A percentile compares a stretch with the other conserved stretches of the same genome.
Evolutionary conservation across 2,888 invertebrate genomes (phyloP).

Genomic region (Pterobdella sp.): DNA sequence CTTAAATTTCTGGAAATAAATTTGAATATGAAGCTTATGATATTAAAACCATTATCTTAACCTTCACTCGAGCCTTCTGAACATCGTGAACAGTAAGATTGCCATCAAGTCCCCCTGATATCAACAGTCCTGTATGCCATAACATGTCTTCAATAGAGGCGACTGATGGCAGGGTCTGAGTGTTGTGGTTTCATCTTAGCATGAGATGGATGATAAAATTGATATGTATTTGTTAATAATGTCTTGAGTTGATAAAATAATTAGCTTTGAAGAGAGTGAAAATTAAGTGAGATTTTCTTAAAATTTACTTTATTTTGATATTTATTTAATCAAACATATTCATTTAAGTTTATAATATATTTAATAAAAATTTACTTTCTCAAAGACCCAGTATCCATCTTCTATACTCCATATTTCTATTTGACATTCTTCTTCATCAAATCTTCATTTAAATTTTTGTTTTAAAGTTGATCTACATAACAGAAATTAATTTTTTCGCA

Average conservation of each 20-base stretch:
- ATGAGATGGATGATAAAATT: not conserved
- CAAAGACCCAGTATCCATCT: not conserved
- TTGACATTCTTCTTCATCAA: constrained; percentile 4
- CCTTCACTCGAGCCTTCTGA: not conserved
- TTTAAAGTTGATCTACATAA: not conserved
- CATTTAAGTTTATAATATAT: no score
- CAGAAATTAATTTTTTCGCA: not conserved
- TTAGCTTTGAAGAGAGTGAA: not conserved
- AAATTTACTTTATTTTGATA: no score
- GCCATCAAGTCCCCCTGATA: constrained; percentile 12
- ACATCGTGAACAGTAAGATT: not conserved
- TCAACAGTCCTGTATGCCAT: not conserved
- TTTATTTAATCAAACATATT: no score
- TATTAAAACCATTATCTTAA: not conserved
- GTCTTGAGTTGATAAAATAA: not conserved
- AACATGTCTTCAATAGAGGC: constrained; percentile 14
- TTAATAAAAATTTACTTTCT: no score
- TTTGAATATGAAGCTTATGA: not conserved
- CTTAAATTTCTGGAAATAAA: not conserved
- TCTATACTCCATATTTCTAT: not conserved
- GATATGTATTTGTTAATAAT: not conserved
- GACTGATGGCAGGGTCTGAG: constrained; percentile 8
- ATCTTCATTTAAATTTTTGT: not conserved
- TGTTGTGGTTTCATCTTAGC: no score
- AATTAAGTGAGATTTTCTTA: not conserved